phyloP scores from a whole-genome alignment of 2,888 invertebrate genomes.

The Dryomyza anilis region DNA sequence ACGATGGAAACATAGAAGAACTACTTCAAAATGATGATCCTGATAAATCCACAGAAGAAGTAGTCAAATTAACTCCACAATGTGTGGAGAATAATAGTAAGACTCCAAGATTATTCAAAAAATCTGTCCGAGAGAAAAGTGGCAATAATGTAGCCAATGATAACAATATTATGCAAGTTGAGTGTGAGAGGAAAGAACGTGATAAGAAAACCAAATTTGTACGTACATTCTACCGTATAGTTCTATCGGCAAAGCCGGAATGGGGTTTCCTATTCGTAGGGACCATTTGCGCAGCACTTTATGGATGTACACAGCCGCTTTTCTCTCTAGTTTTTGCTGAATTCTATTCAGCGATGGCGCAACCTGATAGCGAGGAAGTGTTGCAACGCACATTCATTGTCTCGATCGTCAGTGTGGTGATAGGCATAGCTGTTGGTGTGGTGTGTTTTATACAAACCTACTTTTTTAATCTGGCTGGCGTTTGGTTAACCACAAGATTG shows the following conservation, averaged over 20 bases:
- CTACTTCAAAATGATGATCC: conserved; percentile 35
- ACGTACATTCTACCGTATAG: conserved; percentile 63
- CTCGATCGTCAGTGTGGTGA: conserved; percentile 67
- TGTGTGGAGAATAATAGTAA: no score
- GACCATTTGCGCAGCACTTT: conserved; percentile 68
- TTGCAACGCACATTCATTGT: conserved; percentile 65
- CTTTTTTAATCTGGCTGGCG: conserved; percentile 77
- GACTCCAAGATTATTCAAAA: no score
- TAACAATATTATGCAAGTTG: background rate
- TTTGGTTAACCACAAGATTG: conserved; percentile 71
- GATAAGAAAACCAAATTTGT: conserved; percentile 34
- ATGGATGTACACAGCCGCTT: conserved; percentile 74
- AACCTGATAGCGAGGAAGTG: conserved; percentile 63
- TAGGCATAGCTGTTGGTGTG: conserved; percentile 69
- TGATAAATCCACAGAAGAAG: conserved; percentile 34
- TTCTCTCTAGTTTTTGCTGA: conserved; percentile 79
- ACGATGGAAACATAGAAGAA: conserved; percentile 42
- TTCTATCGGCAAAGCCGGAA: conserved; percentile 67
- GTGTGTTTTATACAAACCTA: conserved; percentile 73
- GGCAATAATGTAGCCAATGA: background rate
- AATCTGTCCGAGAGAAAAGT: no score
- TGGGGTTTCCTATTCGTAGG: conserved; percentile 70
- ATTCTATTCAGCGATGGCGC: conserved; percentile 65
- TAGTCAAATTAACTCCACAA: no score
- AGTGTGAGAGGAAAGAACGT: conserved; percentile 1